A percentile compares a stretch with the other conserved stretches of the same genome.
Conservation (phyloP, 2,888 invertebrate genomes). For the Aradus depressus region DNA sequence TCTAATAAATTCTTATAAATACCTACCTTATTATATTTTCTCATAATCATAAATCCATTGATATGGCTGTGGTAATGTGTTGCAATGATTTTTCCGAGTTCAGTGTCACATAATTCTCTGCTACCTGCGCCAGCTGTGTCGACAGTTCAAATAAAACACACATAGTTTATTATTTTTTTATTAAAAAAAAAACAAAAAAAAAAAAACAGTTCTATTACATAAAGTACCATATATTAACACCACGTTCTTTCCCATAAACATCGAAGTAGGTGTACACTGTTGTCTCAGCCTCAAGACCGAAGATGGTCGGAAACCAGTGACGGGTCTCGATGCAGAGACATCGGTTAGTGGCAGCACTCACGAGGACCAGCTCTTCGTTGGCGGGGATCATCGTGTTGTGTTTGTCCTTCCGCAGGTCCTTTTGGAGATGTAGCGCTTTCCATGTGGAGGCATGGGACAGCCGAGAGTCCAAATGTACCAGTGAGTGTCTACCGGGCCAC, state of each 20-base stretch:
- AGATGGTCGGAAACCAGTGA: conserved; percentile 9
- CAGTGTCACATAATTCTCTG: too few species aligned
- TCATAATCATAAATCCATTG: too few species aligned
- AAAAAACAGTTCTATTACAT: too few species aligned
- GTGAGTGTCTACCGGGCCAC: too few species aligned
- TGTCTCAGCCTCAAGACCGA: conserved; percentile 8
- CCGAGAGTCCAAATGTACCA: conserved; percentile 1
- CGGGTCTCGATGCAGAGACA: conserved; percentile 9
- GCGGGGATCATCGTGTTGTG: neutral
- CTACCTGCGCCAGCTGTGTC: too few species aligned
- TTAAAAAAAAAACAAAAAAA: too few species aligned
- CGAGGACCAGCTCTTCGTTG: neutral
- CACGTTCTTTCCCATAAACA: conserved; percentile 2
- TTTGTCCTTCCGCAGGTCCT: neutral
- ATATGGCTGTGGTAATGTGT: too few species aligned
- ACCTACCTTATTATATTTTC: too few species aligned
- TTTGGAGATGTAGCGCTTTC: neutral
- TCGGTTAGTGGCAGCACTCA: conserved; percentile 6
- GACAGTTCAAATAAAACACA: too few species aligned
- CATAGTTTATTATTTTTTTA: too few species aligned
- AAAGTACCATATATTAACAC: conserved; percentile 5
- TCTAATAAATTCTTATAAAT: too few species aligned
- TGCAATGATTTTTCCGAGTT: too few species aligned
- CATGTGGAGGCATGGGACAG: conserved; percentile 3
- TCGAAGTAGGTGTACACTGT: conserved; percentile 7